phyloP scores from a whole-genome alignment of 2,888 invertebrate genomes.

The Doris montereyensis region DNA sequence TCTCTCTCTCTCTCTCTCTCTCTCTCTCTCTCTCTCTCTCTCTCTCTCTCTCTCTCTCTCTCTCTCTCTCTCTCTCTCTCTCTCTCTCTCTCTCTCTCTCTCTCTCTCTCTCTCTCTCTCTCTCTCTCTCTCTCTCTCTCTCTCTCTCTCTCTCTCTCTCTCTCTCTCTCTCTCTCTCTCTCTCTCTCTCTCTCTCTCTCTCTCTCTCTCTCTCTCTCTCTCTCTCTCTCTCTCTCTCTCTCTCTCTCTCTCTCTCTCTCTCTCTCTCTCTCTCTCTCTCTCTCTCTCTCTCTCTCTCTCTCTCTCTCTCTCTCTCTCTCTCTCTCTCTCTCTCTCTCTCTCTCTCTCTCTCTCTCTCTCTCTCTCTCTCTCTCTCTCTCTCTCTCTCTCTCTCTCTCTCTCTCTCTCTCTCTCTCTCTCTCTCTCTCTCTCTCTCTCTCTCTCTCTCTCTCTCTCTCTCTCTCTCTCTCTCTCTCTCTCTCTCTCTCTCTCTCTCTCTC shows the following conservation, averaged over 20 bases:
- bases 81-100: background rate
- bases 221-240: too few relatives aligned
- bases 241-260: background rate
- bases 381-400: too few relatives aligned
- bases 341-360: background rate
- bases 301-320: too few relatives aligned
- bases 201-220: background rate
- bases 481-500: background rate
- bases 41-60: constrained; percentile 13
- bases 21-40: background rate
- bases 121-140: background rate
- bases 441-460: background rate
- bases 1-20: constrained; percentile 35
- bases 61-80: constrained; percentile 1
- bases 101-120: background rate
- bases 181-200: background rate
- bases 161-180: background rate
- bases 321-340: background rate
- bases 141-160: background rate
- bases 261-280: background rate
- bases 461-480: constrained; percentile 1
- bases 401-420: background rate
- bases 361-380: too few relatives aligned
- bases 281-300: background rate
- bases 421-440: background rate